Base-by-base conservation (phyloP, 2,113 vertebrate species). In the Hemiprocne comata region DNA sequence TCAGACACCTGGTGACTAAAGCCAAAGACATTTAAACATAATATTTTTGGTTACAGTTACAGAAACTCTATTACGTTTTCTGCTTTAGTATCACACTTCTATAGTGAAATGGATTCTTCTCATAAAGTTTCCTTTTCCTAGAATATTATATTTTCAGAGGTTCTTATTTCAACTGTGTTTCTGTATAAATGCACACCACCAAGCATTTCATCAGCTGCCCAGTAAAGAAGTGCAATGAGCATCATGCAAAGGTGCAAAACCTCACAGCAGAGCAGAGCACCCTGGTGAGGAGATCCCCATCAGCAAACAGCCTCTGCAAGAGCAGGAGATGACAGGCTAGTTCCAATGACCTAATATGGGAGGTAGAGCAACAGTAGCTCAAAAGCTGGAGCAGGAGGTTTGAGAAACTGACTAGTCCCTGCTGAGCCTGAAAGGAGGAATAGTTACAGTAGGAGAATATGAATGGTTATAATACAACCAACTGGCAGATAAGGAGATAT, bases 341-440 rank as follows among this genome's bases (percentile, higher is more conserved):
- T 67, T 36, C 16, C 1, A 0, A 16, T 2, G 31, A 42, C 34
- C 25, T 20, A 20, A 18, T n/a, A 4, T 1, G 16, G 8, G 17
- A 57, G 40, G 13, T 13, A 60, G 44, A 53, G 38, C 25, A 31
- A 51, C 58, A 60, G 29, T 2, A 31, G 11, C 34, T 48, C n/a
- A 34, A 31, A 21, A 34, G 48, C 67, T 57, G 23, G 13, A 44
- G 24, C 23, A 51, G 29, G 23, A 54, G 42, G 18, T 62, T 25
- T 21, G 50, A 46, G 17, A 34, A 58, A 44, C 12, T 65, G 28
- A 19, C 24, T 44, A 50, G 33, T 44, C 20, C 24, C 50, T 57
- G 10, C 25, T 58, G 40, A n/a, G 34, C 29, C 60, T 4, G 6
- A 9, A 50, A 74, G 34, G 50, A 62, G 14, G 25, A 62, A 40